Evolutionary conservation across 2,888 invertebrate genomes (phyloP), one percentile per base, ranked within the genome.

Genomic region (Quadriops clusia): DNA sequence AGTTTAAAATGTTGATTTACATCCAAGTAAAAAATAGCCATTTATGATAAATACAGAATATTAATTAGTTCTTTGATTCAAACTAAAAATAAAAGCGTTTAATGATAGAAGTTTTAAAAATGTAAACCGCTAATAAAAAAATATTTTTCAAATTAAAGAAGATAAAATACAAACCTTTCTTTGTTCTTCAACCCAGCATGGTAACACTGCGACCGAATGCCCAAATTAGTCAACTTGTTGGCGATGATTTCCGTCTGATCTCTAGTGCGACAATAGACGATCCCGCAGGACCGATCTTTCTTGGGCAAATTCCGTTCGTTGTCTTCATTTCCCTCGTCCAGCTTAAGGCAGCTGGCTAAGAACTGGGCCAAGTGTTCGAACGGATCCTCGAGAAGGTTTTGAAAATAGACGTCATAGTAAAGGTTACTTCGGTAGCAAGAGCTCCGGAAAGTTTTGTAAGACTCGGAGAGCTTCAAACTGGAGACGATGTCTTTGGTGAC

Each of bases 231-330:
- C 30, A 98, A 67, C 53, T 77, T 75, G 23, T 68, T 63, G 1
- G 93, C 85, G 38, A 98, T 65, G 35, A 81, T 73, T 53, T 85
- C 86, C 27, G 94, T 94, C 41, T 82, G 77, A 45, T 93, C 91
- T 37, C 95, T 68, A 1, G 93, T 94, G 38, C 97, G 72, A 56
- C 95, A 95, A 60, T 97, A 97, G 33, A 97, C 77, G 45, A 97
- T 95, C 3, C 87, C 93, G 59, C 85, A 86, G 10, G 69, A 72
- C 47, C 56, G 58, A 36, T 60, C 53, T 24, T 49, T 55, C 64
- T 7, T 20, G n/a, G 9, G 18, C 7, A 18, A 18, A 18, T 8
- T 18, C 18, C 8, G 8, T 7, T 8, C 18, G 7, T 8, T 8
- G 7, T 8, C 27, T 30, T 50, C 51, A 54, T 62, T 59, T 28